Percentiles rank a stretch among this genome's conserved stretches.
Conservation (phyloP, 2,888 invertebrate species). For the Tromatobia lineatoria region DNA sequence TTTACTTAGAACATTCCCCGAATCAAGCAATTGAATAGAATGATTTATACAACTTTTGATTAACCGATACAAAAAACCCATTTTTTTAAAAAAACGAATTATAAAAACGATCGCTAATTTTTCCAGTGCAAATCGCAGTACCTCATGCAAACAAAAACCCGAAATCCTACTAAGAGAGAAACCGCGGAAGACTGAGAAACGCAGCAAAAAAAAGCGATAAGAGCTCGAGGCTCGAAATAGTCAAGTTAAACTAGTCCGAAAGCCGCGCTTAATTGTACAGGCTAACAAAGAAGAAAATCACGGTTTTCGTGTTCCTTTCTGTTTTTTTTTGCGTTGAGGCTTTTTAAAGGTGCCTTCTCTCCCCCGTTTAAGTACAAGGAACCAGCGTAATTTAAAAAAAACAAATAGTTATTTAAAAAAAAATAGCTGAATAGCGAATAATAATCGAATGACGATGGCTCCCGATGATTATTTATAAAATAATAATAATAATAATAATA, state of each 20-base stretch:
- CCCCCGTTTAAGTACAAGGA: slow-evolving; percentile 77
- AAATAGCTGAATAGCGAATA: slow-evolving; percentile 33
- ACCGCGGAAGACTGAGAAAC: slow-evolving; percentile 79
- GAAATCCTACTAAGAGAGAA: slow-evolving; percentile 54
- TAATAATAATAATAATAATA: slow-evolving; percentile 41
- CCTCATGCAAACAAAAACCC: slow-evolving; percentile 8
- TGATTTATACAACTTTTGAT: too few species aligned
- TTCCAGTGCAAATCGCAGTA: not conserved
- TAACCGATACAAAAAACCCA: too few species aligned
- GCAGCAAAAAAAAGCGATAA: slow-evolving; percentile 80
- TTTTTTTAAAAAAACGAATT: not conserved
- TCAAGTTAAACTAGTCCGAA: slow-evolving; percentile 84
- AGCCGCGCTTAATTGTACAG: slow-evolving; percentile 74
- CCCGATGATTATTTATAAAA: slow-evolving; percentile 69
- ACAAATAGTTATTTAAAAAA: slow-evolving; percentile 66
- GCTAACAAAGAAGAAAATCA: slow-evolving; percentile 67
- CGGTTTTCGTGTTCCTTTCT: slow-evolving; percentile 81
- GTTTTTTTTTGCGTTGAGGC: slow-evolving; percentile 74
- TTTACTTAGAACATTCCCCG: too few species aligned
- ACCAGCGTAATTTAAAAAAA: slow-evolving; percentile 72
- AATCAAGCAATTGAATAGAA: too few species aligned
- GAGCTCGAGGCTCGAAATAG: slow-evolving; percentile 81
- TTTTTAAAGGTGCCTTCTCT: slow-evolving; percentile 78
- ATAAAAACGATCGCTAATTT: not conserved
- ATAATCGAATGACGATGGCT: slow-evolving; percentile 58